These are phyloP conservation scores for Drosophila koepferae DNA, from an alignment of 2,888 invertebrate genomes.

Conservation along the genomic window DNA sequence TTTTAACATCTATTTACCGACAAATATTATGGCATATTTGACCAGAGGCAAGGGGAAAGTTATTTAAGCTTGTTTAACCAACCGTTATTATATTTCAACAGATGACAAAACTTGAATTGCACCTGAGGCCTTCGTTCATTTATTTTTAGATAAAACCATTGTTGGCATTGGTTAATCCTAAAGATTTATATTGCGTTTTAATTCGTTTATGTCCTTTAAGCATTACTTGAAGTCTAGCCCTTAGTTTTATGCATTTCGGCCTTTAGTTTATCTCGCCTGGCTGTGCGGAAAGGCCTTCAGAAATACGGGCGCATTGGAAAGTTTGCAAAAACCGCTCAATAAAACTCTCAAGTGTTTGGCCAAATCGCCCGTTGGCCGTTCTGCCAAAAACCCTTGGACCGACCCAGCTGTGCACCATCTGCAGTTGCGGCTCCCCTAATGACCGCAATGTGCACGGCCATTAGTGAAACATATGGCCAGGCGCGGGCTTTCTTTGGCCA, in stretches of 20 bases:
- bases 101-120: not conserved
- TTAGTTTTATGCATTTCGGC: conserved; percentile 1
- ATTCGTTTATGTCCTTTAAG: not conserved
- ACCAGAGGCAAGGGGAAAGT: not conserved
- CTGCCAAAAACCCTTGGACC: conserved; percentile 28
- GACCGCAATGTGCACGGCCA: conserved; percentile 78
- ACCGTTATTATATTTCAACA: not conserved
- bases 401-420: conserved; percentile 51
- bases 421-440: conserved; percentile 60
- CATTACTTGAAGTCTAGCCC: not conserved
- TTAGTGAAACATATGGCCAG: conserved; percentile 77
- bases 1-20: not conserved
- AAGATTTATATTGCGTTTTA: not conserved
- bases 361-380: conserved; percentile 31
- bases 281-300: not conserved
- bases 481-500: conserved; percentile 53
- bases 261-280: not conserved
- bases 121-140: not conserved
- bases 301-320: conserved; percentile 21
- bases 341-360: conserved; percentile 37
- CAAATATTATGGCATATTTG: not conserved
- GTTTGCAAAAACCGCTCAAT: conserved; percentile 15
- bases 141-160: not conserved
- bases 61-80: not conserved
- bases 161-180: not conserved